A percentile compares a stretch with the other conserved stretches of the same genome.
Evolutionary conservation across 2,888 invertebrate species (phyloP).

Genomic region (Tiliacea aurago): DNA sequence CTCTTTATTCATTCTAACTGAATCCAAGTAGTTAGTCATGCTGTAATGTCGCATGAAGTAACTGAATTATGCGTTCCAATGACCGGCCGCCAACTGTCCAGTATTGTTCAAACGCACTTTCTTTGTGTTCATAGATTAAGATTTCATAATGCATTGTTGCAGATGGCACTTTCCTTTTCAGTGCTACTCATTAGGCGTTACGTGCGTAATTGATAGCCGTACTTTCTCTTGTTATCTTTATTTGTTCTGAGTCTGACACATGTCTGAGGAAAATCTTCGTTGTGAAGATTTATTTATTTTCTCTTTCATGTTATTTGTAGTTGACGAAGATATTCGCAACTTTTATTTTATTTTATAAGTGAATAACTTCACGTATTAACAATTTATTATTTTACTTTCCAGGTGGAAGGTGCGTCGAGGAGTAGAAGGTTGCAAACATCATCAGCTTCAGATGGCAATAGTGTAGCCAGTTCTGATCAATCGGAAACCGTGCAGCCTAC

Average conservation of each 20-base stretch:
- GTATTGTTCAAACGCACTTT: slow-evolving; percentile 80
- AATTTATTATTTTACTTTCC: slow-evolving; percentile 60
- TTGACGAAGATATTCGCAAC: not conserved
- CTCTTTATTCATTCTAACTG: not conserved
- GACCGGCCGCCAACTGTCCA: slow-evolving; percentile 71
- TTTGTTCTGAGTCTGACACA: slow-evolving; percentile 25
- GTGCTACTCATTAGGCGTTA: slow-evolving; percentile 59
- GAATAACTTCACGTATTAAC: not conserved
- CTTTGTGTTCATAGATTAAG: slow-evolving; percentile 66
- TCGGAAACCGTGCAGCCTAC: slow-evolving; percentile 72
- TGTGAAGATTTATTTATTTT: slow-evolving; percentile 14
- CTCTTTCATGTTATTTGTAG: not conserved
- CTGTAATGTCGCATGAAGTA: slow-evolving; percentile 72
- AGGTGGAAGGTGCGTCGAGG: slow-evolving; percentile 81
- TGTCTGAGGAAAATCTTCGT: slow-evolving; percentile 36
- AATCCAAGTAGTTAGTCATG: slow-evolving; percentile 16
- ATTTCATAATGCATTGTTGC: slow-evolving; percentile 68
- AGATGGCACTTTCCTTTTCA: slow-evolving; percentile 65
- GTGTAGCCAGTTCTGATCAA: slow-evolving; percentile 68
- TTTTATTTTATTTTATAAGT: not conserved
- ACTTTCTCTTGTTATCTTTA: slow-evolving; percentile 57
- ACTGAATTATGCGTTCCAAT: slow-evolving; percentile 74
- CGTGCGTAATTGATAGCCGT: slow-evolving; percentile 60
- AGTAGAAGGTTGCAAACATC: slow-evolving; percentile 76
- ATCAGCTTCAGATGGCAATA: slow-evolving; percentile 72